Evolutionary conservation across 1,140 invertebrate genomes (phyloP).

Genomic region (Aphelinus atriplicis): DNA sequence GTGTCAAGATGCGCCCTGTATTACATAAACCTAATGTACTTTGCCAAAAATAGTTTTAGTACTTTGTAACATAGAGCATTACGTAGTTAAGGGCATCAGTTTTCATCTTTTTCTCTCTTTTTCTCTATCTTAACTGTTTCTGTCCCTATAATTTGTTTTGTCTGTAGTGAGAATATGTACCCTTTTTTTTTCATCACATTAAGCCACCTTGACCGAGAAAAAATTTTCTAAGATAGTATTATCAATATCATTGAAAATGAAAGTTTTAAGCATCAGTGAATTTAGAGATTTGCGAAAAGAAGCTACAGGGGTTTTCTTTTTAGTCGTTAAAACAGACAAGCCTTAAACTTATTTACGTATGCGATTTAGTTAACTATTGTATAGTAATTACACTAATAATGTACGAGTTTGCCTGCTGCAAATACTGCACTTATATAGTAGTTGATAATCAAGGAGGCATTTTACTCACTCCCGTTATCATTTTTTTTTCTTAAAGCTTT

Average conservation of each 20-base stretch:
- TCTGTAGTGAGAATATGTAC: slow-evolving; percentile 17
- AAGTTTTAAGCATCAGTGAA: neutral
- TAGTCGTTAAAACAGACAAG: slow-evolving; percentile 45
- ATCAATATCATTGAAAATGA: no score
- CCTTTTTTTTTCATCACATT: neutral
- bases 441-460: slow-evolving; percentile 32
- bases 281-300: slow-evolving; percentile 42
- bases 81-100: slow-evolving; percentile 61
- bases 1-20: slow-evolving; percentile 55
- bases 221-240: no score
- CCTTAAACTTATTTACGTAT: slow-evolving; percentile 5
- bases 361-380: slow-evolving; percentile 21
- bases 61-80: slow-evolving; percentile 63
- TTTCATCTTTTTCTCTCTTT: slow-evolving; percentile 44
- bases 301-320: slow-evolving; percentile 50
- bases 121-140: slow-evolving; percentile 43
- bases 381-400: slow-evolving; percentile 33
- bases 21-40: slow-evolving; percentile 66
- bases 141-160: slow-evolving; percentile 30
- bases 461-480: neutral
- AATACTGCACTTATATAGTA: neutral
- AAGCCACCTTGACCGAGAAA: no score
- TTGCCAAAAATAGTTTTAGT: slow-evolving; percentile 69
- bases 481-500: no score
- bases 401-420: slow-evolving; percentile 34